A percentile compares a stretch with the other conserved stretches of the same genome.
These are phyloP conservation scores for Augochlora pura DNA, from an alignment of 1,140 invertebrate species.

Conservation along the genomic window DNA sequence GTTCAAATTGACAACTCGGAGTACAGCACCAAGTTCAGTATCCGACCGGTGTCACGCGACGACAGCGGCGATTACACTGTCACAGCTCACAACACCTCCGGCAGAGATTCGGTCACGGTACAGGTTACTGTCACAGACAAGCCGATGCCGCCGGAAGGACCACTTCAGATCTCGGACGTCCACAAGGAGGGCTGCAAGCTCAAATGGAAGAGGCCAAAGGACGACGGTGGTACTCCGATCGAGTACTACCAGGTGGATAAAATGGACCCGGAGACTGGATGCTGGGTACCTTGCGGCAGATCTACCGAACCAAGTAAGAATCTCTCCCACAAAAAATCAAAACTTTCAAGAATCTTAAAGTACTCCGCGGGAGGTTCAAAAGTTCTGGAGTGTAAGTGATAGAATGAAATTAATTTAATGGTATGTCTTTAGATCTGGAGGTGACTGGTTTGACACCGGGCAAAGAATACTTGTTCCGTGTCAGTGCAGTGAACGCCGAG, in stretches of 20 bases:
- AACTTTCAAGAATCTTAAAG: too few species aligned
- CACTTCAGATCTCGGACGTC: constrained; percentile 93
- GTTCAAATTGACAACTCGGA: constrained; percentile 91
- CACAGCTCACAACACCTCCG: constrained; percentile 91
- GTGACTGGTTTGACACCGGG: constrained; percentile 93
- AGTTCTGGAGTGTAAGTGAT: too few species aligned
- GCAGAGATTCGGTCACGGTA: constrained; percentile 93
- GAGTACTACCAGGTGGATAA: constrained; percentile 97
- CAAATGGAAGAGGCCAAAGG: constrained; percentile 95
- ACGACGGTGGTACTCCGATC: constrained; percentile 93
- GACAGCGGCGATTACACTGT: constrained; percentile 95
- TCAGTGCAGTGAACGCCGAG: constrained; percentile 96
- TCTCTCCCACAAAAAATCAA: too few species aligned
- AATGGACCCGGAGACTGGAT: constrained; percentile 94
- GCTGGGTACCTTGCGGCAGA: constrained; percentile 94
- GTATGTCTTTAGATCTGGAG: constrained; percentile 83
- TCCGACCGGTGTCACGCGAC: constrained; percentile 88
- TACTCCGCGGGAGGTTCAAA: too few species aligned
- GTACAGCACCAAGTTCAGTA: constrained; percentile 93
- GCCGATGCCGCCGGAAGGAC: constrained; percentile 92
- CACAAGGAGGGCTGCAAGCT: constrained; percentile 96
- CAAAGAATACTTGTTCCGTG: constrained; percentile 97
- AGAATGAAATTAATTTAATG: neutral
- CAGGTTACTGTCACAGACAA: constrained; percentile 96
- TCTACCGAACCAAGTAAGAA: constrained; percentile 88